Conservation (phyloP, 2,888 invertebrate species). For the Andrena hattorfiana region DNA sequence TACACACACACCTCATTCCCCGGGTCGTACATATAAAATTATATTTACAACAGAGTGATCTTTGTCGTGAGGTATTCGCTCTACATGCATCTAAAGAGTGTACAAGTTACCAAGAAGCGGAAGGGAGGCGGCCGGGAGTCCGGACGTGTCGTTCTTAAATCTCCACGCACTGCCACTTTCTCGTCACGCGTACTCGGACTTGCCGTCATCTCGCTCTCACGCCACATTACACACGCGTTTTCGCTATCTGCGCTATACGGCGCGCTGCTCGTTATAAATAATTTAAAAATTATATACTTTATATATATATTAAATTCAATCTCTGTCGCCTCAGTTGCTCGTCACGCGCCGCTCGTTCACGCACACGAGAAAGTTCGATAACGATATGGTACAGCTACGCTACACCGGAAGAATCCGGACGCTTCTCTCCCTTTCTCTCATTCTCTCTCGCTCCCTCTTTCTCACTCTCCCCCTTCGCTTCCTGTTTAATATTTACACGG, state of each 20-base stretch:
- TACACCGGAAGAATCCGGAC: constrained; percentile 56
- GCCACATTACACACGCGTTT: constrained; percentile 7
- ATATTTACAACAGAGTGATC: constrained; percentile 80
- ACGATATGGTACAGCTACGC: constrained; percentile 78
- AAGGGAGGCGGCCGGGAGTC: constrained; percentile 48
- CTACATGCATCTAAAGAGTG: constrained; percentile 74
- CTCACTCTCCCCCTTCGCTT: constrained; percentile 38
- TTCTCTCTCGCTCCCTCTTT: not conserved
- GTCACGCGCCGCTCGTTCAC: constrained; percentile 45
- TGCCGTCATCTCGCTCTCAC: constrained; percentile 16
- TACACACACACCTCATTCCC: constrained; percentile 55
- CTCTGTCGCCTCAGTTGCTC: constrained; percentile 31
- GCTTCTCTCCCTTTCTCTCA: constrained; percentile 4
- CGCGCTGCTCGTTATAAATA: constrained; percentile 63
- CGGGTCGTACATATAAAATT: constrained; percentile 76
- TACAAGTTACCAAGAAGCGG: constrained; percentile 65
- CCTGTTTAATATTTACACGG: constrained; percentile 65
- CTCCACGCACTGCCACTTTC: constrained; percentile 1
- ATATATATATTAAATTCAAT: constrained; percentile 68
- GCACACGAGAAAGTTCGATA: constrained; percentile 62
- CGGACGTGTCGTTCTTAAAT: constrained; percentile 13
- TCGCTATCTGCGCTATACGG: constrained; percentile 39
- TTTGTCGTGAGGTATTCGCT: constrained; percentile 76
- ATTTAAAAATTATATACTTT: constrained; percentile 76
- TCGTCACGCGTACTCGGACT: constrained; percentile 4